phyloP scores from a whole-genome alignment of 2,888 invertebrate species.

The Mamestra brassicae region DNA sequence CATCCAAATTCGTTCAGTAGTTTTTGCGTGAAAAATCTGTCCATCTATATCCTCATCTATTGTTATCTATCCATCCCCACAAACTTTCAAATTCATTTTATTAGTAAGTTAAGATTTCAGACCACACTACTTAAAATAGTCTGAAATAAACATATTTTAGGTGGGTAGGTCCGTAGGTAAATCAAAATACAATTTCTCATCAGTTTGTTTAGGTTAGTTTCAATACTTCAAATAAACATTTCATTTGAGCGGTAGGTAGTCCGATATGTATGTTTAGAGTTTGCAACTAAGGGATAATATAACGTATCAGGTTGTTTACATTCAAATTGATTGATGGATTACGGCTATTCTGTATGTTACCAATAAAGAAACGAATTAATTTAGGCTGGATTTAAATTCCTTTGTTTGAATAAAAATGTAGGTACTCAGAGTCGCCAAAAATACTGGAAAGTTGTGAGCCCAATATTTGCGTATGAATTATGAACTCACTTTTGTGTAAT shows the following conservation, averaged over 20 bases:
- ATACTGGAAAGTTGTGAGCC: too few relatives aligned
- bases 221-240: conserved; percentile 21
- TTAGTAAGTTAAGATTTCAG: too few relatives aligned
- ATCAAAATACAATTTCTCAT: not conserved
- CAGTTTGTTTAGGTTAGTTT: conserved; percentile 18
- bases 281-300: not conserved
- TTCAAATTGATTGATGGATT: not conserved
- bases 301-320: conserved; percentile 5
- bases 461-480: too few relatives aligned
- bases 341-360: not conserved
- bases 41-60: too few relatives aligned
- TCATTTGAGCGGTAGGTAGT: not conserved
- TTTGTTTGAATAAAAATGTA: too few relatives aligned
- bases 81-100: too few relatives aligned
- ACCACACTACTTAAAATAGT: not conserved
- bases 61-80: too few relatives aligned
- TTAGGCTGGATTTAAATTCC: too few relatives aligned
- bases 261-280: not conserved
- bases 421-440: too few relatives aligned
- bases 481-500: not conserved
- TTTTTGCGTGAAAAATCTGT: too few relatives aligned
- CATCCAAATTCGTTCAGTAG: too few relatives aligned
- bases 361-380: too few relatives aligned
- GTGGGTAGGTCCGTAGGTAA: not conserved
- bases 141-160: not conserved